Percentiles rank a stretch among this genome's conserved stretches.
Conservation (phyloP, 2,888 invertebrate species). For the Plemyria rubiginata region DNA sequence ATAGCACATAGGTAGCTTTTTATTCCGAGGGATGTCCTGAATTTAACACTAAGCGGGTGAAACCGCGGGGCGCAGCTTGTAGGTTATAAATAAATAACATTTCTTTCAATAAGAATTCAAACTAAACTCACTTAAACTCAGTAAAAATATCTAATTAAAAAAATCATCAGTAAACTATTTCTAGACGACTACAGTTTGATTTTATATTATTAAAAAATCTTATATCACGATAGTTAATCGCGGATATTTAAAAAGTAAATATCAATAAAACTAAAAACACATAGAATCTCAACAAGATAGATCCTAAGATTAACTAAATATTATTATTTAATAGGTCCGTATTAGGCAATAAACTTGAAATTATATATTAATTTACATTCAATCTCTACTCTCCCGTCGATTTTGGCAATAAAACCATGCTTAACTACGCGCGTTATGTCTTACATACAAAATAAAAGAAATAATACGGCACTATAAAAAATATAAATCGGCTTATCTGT, state of each 20-base stretch:
- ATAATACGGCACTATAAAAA: conserved; percentile 77
- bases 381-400: conserved; percentile 60
- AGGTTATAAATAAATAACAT: background rate
- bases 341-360: conserved; percentile 49
- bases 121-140: background rate
- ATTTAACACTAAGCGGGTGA: no score
- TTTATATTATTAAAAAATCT: conserved; percentile 21
- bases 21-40: no score
- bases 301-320: conserved; percentile 54
- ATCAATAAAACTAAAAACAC: conserved; percentile 42
- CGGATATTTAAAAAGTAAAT: conserved; percentile 35
- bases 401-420: conserved; percentile 66
- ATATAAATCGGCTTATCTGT: conserved; percentile 83
- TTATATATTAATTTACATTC: conserved; percentile 59
- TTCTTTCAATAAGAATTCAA: no score
- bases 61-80: no score
- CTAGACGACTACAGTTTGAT: conserved; percentile 3
- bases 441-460: conserved; percentile 71
- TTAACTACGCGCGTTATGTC: conserved; percentile 62
- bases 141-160: conserved; percentile 1
- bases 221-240: conserved; percentile 36
- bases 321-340: conserved; percentile 54
- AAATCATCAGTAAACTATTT: conserved; percentile 1
- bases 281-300: conserved; percentile 50
- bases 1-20: no score